Percentiles rank a stretch among this genome's conserved stretches.
Evolutionary conservation across 2,888 invertebrate species (phyloP).

Genomic region (Rhingia rostrata): DNA sequence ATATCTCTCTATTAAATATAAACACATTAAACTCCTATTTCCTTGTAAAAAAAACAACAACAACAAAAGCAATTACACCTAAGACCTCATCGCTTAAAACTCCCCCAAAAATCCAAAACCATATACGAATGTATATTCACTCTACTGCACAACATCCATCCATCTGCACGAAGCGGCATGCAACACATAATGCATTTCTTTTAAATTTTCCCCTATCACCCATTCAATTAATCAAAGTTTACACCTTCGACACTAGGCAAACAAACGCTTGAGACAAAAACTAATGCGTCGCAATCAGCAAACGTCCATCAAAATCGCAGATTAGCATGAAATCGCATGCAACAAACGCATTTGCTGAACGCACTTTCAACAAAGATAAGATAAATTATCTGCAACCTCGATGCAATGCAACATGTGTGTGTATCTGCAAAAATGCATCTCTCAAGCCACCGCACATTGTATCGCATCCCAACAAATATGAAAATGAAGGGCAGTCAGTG

Average conservation of each 20-base stretch:
- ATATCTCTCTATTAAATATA: neutral
- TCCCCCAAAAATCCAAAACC: neutral
- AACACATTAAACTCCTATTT: neutral
- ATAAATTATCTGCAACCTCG: conserved; percentile 41
- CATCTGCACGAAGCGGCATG: neutral
- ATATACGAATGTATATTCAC: neutral
- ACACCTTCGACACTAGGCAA: conserved; percentile 71
- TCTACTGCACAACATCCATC: neutral
- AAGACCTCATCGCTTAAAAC: conserved; percentile 39
- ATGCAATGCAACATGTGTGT: conserved; percentile 26
- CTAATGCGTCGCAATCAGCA: conserved; percentile 66
- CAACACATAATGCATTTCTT: conserved; percentile 40
- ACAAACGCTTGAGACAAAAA: conserved; percentile 68
- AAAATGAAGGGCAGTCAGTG: conserved; percentile 1
- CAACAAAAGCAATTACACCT: conserved; percentile 66
- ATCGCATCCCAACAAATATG: neutral
- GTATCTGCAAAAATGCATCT: conserved; percentile 19
- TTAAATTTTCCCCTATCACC: conserved; percentile 47
- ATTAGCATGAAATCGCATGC: conserved; percentile 63
- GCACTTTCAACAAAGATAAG: conserved; percentile 69
- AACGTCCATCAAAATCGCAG: conserved; percentile 71
- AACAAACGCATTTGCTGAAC: conserved; percentile 57
- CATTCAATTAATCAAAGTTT: conserved; percentile 68
- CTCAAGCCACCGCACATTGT: neutral
- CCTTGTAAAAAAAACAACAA: neutral